Base-by-base conservation (phyloP, 30 jellyfish, hydroid and myxozoan species). In the Aurelia aurita complex sp. Pacific region DNA sequence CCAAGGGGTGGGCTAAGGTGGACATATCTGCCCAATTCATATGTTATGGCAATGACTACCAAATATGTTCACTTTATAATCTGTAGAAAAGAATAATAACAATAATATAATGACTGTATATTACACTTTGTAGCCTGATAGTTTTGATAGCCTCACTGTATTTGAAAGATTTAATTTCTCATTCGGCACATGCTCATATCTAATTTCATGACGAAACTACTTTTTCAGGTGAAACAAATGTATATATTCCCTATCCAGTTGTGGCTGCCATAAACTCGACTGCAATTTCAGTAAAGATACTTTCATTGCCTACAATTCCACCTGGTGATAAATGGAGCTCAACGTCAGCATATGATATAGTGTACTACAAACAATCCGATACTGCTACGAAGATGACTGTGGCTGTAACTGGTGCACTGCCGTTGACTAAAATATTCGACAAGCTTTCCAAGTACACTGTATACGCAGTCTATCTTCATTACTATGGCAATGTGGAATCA, bases 341-440 rank as follows among this genome's bases (percentile, higher is more conserved):
- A 52, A 53, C 63, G 40, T 71, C 40, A 18, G 74, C 36, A 5
- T 75, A 75, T 18, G 85, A 75, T 71, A 55, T 75, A 9, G 62
- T 75, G n/a, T 32, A 57, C 85, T 75, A 8, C 62, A 54, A 55
- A 75, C 5, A 70, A 19, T 54, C 74, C 29, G 38, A 75, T n/a
- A 55, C 34, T 10, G 18, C 74, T 15, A 53, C 73, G 46, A 33
- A 11, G 35, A 32, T 4, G 6, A 35, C 70, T 51, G 16, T 79
- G 52, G 52, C 93, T 14, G 55, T 84, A 14, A 72, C 50, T 69
- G 93, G 93, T 1, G 15, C 76, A 0, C 79, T 64, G 46, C 87
- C 93, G 5, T 34, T 62, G 13, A 14, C 67, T 10, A 70, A n/a
- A 46, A 35, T 38, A 6, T 15, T 67, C 11, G 65, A 82, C 13